Base-by-base conservation (phyloP, 1,140 invertebrate genomes). In the Oedothorax gibbosus region DNA sequence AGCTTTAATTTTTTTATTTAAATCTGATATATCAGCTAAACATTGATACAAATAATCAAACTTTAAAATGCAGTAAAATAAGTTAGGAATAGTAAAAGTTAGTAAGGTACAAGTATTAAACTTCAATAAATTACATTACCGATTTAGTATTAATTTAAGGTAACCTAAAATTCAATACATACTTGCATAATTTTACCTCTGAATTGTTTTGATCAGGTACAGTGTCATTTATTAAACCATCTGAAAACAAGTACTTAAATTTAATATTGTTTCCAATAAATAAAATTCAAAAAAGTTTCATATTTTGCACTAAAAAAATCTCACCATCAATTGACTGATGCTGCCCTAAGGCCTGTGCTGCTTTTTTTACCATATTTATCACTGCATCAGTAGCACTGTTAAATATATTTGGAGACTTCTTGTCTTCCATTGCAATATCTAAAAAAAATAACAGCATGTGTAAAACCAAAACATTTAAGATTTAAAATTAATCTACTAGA, bases 331-430 rank as follows among this genome's bases (percentile, higher is more conserved):
- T 9, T 14, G 83, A 0, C 35, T 76, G 72, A 51, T 84, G 83
- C 20, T 85, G 83, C 0, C 83, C 83, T 54, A 85, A 90, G 15
- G 94, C 95, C 90, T 95, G 93, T 14, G 95, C 95, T 0, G 95
- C 96, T 90, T 96, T 96, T 88, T 96, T 96, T 7, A 97, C 95
- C 77, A 97, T 96, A 79, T 93, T 95, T 86, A 97, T 92, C 7
- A 97, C 95, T 0, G 94, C 96, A 88, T 96, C 95, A 77, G 94
- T 93, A 2, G 96, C 96, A 57, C 94, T 95, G 62, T 95, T 95
- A 88, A 97, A 95, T 15, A 97, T 90, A 90, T 96, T 96, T 75
- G 80, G 72, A 35, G 77, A 21, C 51, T 57, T 79, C n/a, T 65
- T 72, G 86, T 86, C 84, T 86, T 81, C 84, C 18, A 81, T n/a